These are phyloP conservation scores for Latrodectus geometricus DNA, from an alignment of 1,140 invertebrate genomes.

Conservation along the genomic window DNA sequence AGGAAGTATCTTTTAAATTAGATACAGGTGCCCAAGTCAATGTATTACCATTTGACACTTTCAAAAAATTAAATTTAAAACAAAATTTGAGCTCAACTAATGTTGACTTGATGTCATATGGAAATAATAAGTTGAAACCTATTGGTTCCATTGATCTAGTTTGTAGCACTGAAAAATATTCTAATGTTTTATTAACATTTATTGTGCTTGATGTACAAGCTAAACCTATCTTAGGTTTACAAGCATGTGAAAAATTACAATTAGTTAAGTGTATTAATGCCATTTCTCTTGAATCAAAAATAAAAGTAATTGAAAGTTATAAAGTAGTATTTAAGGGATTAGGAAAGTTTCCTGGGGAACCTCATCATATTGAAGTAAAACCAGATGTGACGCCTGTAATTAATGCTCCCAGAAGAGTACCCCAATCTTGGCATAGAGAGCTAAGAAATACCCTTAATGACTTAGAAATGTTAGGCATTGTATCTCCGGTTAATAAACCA, in stretches of 20 bases:
- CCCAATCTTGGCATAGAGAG: constrained; percentile 31
- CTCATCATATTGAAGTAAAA: constrained; percentile 49
- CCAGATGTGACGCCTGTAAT: constrained; percentile 24
- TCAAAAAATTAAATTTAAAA: not conserved
- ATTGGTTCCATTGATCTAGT: not conserved
- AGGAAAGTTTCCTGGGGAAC: constrained; percentile 16
- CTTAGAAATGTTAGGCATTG: constrained; percentile 63
- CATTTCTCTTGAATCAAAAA: not conserved
- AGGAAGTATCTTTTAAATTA: constrained; percentile 35
- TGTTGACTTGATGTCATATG: constrained; percentile 17
- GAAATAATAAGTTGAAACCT: constrained; percentile 22
- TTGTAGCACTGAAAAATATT: not conserved
- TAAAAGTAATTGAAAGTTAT: not conserved
- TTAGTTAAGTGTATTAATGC: not conserved
- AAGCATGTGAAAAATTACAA: not conserved
- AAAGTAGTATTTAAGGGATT: constrained; percentile 19
- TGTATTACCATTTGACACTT: constrained; percentile 10
- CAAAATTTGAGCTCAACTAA: constrained; percentile 10
- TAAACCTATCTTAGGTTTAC: constrained; percentile 3
- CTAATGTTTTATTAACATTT: not conserved
- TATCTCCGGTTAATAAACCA: constrained; percentile 65
- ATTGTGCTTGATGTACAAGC: not conserved
- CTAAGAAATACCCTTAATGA: constrained; percentile 60
- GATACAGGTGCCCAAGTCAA: constrained; percentile 38
- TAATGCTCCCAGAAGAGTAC: constrained; percentile 46